Evolutionary conservation across 2,113 vertebrate species (phyloP).

Genomic region (Nycticorax nycticorax): DNA sequence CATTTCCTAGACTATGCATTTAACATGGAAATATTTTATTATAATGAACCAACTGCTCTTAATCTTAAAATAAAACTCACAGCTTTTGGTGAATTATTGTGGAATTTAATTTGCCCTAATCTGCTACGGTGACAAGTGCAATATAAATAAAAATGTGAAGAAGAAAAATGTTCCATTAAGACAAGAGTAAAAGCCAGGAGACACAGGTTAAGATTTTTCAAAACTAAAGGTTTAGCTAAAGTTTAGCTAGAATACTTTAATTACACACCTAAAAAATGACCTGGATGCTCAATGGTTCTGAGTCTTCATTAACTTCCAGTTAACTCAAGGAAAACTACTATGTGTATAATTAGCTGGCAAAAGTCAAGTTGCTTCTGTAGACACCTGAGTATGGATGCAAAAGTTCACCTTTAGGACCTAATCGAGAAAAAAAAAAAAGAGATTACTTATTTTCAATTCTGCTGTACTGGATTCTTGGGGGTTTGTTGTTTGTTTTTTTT

Average conservation of each 20-base stretch:
- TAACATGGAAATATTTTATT: background rate
- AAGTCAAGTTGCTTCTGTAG: background rate
- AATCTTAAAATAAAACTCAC: background rate
- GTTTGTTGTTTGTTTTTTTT: background rate
- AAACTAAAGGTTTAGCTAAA: no score
- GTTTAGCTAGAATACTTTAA: background rate
- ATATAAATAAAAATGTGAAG: constrained; percentile 23
- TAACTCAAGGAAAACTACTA: background rate
- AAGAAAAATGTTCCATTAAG: background rate
- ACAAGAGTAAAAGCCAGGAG: background rate
- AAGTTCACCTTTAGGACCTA: background rate
- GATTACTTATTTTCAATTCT: background rate
- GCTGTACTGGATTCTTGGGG: background rate
- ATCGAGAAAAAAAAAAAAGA: background rate
- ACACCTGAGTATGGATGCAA: background rate
- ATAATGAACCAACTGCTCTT: background rate
- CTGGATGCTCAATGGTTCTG: background rate
- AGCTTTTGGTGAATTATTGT: background rate
- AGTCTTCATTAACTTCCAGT: background rate
- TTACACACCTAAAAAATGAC: background rate
- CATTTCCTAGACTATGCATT: background rate
- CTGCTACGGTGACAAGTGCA: background rate
- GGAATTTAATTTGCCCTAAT: background rate
- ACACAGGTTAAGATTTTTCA: background rate
- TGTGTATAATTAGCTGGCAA: background rate